These are phyloP conservation scores for Brachyptera risi DNA, from an alignment of 2,888 invertebrate species.

Conservation along the genomic window DNA sequence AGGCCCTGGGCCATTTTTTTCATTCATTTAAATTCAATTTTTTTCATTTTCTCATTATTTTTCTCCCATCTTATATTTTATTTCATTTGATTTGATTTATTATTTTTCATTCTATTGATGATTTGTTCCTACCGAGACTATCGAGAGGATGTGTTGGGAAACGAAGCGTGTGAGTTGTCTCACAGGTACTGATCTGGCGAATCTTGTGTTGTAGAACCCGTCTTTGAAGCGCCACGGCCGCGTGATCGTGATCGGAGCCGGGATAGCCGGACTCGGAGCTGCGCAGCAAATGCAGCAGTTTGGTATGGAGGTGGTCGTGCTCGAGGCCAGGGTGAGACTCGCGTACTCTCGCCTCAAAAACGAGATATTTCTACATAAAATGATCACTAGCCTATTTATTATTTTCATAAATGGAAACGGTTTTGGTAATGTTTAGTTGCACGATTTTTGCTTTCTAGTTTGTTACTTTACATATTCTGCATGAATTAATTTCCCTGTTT, in stretches of 20 bases:
- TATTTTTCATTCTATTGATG: not conserved
- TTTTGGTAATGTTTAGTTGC: not conserved
- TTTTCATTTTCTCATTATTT: not conserved
- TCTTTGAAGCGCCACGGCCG: constrained; percentile 51
- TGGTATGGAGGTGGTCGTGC: constrained; percentile 70
- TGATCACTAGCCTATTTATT: no score
- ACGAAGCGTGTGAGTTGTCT: no score
- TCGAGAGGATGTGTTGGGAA: no score
- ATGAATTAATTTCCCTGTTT: no score
- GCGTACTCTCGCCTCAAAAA: no score
- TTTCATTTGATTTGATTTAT: not conserved
- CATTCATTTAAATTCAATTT: no score
- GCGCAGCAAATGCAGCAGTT: constrained; percentile 93
- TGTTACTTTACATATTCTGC: no score
- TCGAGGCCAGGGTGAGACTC: constrained; percentile 62
- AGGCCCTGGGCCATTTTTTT: no score
- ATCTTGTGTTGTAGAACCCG: constrained; percentile 40
- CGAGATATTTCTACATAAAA: no score
- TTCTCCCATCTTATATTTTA: not conserved
- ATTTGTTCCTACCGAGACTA: not conserved
- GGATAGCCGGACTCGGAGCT: constrained; percentile 91
- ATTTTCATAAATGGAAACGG: no score
- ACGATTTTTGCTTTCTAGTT: not conserved
- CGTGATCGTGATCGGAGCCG: constrained; percentile 66
- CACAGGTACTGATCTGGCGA: not conserved